These are phyloP conservation scores for Alethe diademata DNA, from an alignment of 2,113 vertebrate species.

Conservation along the genomic window DNA sequence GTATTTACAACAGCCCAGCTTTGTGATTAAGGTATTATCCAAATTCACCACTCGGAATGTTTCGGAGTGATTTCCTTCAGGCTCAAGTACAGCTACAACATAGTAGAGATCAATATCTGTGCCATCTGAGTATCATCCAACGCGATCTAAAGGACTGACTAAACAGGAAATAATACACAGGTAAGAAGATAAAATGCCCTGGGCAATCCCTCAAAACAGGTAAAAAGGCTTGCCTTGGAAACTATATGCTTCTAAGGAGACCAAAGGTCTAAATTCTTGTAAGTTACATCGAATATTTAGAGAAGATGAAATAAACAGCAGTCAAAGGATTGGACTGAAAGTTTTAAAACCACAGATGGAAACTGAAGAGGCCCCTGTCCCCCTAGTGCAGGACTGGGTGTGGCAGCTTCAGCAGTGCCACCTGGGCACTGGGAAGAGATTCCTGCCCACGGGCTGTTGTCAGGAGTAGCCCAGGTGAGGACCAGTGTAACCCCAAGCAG, in stretches of 20 bases:
- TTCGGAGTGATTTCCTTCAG: background rate
- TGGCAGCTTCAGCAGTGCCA: background rate
- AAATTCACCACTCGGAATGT: background rate
- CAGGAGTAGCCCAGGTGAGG: background rate
- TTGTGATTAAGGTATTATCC: background rate
- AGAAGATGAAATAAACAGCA: background rate
- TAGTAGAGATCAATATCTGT: background rate
- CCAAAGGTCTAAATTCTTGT: background rate
- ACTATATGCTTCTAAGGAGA: background rate
- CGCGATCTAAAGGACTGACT: background rate
- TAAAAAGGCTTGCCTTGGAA: background rate
- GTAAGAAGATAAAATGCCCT: background rate
- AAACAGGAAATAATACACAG: background rate
- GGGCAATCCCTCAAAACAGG: background rate
- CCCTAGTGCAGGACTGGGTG: background rate
- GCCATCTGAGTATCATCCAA: background rate
- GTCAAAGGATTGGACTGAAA: background rate
- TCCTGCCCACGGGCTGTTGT: background rate
- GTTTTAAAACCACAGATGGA: background rate
- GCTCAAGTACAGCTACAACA: background rate
- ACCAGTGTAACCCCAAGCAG: background rate
- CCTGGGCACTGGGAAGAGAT: background rate
- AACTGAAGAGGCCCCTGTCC: background rate
- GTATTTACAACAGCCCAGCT: background rate
- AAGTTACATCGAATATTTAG: background rate